Evolutionary conservation across 2,113 vertebrate genomes (phyloP), one percentile per base, ranked within the genome.

Genomic region (Phaethornis superciliosus): DNA sequence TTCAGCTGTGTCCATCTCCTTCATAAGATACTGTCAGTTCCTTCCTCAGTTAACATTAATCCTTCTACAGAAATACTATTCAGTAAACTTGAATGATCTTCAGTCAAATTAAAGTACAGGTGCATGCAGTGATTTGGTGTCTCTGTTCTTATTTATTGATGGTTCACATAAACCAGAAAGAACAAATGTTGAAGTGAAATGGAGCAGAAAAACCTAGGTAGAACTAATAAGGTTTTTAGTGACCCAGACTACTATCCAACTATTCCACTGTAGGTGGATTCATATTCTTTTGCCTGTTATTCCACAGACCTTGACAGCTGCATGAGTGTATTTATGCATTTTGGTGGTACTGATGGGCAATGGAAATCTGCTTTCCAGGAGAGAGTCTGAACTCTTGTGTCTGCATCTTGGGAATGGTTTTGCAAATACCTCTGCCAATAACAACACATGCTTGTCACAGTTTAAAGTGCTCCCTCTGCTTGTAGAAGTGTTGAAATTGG

Each of bases 311-410:
- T 65, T 71, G 52, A 51, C 59, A 4, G 51, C 52, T 7, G 10
- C 3, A 1, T 30, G 22, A n/a, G 30, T 49, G 5, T 10, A 0
- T 7, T 18, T 7, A 3, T 35, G 5, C 51, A 27, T 79, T 79
- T 26, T 23, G 6, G 18, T 9, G 35, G 24, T 77, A 47, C 28
- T 33, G 35, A 2, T 4, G 35, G 58, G 78, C 55, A 32, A 4
- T 2, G 56, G 62, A 42, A 59, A 56, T 70, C 42, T 64, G 32
- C 33, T 40, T 26, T 15, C 1, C 28, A 65, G 49, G 1, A 9
- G 33, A 20, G 63, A 67, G 49, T 44, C 46, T 76, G 63, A 91
- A 7, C 60, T 70, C 70, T 55, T 55, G 37, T 54, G 60, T 16
- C 30, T 60, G 32, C 0, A 0, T n/a, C 40, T 65, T 52, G 55